Conservation (phyloP, 1,140 invertebrate species). For the Drosophila miranda region DNA sequence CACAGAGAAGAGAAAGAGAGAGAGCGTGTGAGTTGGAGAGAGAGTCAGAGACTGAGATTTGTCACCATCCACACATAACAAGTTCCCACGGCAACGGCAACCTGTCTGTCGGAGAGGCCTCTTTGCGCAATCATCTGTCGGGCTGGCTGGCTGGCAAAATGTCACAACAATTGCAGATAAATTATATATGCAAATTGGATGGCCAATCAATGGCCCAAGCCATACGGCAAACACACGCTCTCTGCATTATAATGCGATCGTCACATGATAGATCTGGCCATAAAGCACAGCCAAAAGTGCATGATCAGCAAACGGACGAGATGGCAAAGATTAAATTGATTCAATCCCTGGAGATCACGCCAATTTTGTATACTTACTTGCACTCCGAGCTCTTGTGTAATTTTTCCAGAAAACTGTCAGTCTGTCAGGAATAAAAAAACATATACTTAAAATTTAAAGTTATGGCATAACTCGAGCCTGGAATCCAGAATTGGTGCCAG, state of each 20-base stretch:
- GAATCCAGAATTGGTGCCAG: too few relatives aligned
- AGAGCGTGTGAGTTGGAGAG: neutral
- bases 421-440: too few relatives aligned
- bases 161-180: constrained; percentile 79
- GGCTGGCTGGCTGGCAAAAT: constrained; percentile 52
- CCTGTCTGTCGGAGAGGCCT: constrained; percentile 39
- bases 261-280: constrained; percentile 33
- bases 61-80: constrained; percentile 11
- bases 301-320: too few relatives aligned
- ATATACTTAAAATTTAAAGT: too few relatives aligned
- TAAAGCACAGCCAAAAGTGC: too few relatives aligned
- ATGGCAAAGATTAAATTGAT: too few relatives aligned
- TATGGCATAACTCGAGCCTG: too few relatives aligned
- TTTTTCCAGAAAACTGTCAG: too few relatives aligned
- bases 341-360: too few relatives aligned
- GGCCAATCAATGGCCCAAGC: constrained; percentile 51
- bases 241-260: constrained; percentile 31
- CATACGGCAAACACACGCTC: neutral
- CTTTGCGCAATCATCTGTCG: constrained; percentile 51
- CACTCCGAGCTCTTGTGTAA: too few relatives aligned
- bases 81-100: constrained; percentile 69
- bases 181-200: constrained; percentile 78
- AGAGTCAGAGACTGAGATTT: constrained; percentile 17
- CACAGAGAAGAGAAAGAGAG: neutral
- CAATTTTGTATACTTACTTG: too few relatives aligned